Evolutionary conservation across 2,888 invertebrate species (phyloP).

Genomic region (Saturnia japonica): DNA sequence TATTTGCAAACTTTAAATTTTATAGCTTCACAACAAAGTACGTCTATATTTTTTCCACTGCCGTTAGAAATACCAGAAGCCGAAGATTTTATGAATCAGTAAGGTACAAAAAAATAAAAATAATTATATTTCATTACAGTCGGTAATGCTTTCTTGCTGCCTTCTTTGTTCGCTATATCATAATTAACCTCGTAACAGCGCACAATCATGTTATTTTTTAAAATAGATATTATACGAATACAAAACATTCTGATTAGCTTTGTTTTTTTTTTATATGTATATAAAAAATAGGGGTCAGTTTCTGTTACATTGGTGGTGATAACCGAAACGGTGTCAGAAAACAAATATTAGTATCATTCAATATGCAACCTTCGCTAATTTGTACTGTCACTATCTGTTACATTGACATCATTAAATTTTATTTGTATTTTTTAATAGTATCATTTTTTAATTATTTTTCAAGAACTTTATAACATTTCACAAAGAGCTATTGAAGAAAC

Average conservation of each 20-base stretch:
- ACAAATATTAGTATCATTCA: slow-evolving; percentile 9
- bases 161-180: not conserved
- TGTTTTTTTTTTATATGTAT: not conserved
- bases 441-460: not conserved
- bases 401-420: slow-evolving; percentile 11
- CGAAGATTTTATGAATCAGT: slow-evolving; percentile 20
- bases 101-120: not conserved
- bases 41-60: slow-evolving; percentile 58
- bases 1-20: slow-evolving; percentile 59
- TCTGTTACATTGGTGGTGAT: not conserved
- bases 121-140: not conserved
- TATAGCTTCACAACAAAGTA: slow-evolving; percentile 48
- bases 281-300: not conserved
- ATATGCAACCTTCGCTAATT: slow-evolving; percentile 9
- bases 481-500: not conserved
- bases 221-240: not conserved
- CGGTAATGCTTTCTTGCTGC: not conserved
- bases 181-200: not conserved
- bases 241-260: not conserved
- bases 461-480: not conserved
- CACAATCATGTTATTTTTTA: not conserved
- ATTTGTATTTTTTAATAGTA: not conserved
- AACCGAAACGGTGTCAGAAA: slow-evolving; percentile 11
- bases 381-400: slow-evolving; percentile 4
- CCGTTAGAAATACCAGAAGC: slow-evolving; percentile 48